Percentiles rank a stretch among this genome's conserved stretches.
These are phyloP conservation scores for Argyrosomus japonicus DNA, from an alignment of 2,113 vertebrate species.

Conservation along the genomic window DNA sequence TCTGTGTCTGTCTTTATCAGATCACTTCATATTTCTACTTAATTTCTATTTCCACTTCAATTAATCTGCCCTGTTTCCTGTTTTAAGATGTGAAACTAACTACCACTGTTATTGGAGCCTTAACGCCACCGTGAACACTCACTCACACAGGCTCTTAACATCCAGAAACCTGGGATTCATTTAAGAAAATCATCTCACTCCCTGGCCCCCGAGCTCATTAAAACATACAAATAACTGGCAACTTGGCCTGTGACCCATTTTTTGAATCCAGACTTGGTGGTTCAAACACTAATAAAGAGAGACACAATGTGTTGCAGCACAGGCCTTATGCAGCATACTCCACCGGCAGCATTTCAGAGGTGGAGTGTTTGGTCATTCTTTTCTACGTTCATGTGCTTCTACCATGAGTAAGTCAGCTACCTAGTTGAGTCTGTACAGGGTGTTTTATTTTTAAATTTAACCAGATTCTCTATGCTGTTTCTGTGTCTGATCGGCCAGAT, in stretches of 20 bases:
- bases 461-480: too few relatives aligned
- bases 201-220: constrained; percentile 25
- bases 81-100: constrained; percentile 2
- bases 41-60: constrained; percentile 18
- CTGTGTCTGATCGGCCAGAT: too few relatives aligned
- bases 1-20: constrained; percentile 10
- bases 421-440: too few relatives aligned
- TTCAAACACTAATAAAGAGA: constrained; percentile 27
- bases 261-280: constrained; percentile 4
- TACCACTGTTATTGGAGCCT: neutral
- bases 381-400: too few relatives aligned
- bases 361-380: too few relatives aligned
- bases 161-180: constrained; percentile 1
- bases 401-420: too few relatives aligned
- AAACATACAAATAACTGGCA: constrained; percentile 31
- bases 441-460: too few relatives aligned
- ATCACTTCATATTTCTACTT: constrained; percentile 27
- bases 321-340: neutral
- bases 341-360: too few relatives aligned
- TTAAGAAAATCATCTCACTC: constrained; percentile 25
- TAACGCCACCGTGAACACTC: neutral
- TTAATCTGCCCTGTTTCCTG: constrained; percentile 6
- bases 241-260: constrained; percentile 22
- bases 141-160: constrained; percentile 5
- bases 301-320: constrained; percentile 12